Percentiles rank a stretch among this genome's conserved stretches.
phyloP scores from a whole-genome alignment of 2,797 vertebrate genomes.

The Sciaenops ocellatus region DNA sequence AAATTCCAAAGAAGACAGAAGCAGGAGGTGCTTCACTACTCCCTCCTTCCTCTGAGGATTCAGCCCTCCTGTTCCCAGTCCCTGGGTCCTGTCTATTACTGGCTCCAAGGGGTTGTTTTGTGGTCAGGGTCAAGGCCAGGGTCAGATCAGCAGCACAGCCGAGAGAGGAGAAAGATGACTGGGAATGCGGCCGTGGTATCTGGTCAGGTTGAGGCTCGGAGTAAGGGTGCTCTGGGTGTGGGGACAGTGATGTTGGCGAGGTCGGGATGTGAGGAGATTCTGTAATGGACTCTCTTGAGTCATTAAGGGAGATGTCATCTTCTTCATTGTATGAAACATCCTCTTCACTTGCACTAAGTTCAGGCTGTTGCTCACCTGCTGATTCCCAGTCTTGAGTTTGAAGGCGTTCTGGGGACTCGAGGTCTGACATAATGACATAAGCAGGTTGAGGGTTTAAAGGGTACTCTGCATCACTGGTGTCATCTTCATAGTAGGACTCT shows the following conservation, averaged over 20 bases:
- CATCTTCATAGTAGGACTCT: constrained; percentile 73
- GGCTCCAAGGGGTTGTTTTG: constrained; percentile 54
- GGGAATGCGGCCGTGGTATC: constrained; percentile 68
- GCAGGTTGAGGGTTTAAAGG: constrained; percentile 51
- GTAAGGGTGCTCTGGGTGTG: constrained; percentile 65
- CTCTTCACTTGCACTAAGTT: constrained; percentile 66
- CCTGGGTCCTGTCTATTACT: constrained; percentile 57
- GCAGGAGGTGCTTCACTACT: constrained; percentile 89
- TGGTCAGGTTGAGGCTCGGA: constrained; percentile 60
- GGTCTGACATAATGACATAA: constrained; percentile 60
- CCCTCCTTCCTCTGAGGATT: constrained; percentile 92
- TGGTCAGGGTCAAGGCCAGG: constrained; percentile 72
- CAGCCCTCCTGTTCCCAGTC: constrained; percentile 85
- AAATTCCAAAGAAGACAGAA: constrained; percentile 93
- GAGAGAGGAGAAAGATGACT: constrained; percentile 68
- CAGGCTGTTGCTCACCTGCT: constrained; percentile 80
- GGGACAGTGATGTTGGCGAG: constrained; percentile 66
- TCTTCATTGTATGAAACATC: constrained; percentile 55
- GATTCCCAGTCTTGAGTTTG: constrained; percentile 67
- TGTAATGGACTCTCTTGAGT: constrained; percentile 48
- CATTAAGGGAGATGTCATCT: constrained; percentile 50
- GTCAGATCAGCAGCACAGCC: constrained; percentile 61
- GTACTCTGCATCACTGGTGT: constrained; percentile 73
- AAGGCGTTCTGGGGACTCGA: constrained; percentile 36
- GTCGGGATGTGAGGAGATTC: constrained; percentile 51